Base-by-base conservation (phyloP, 2,797 vertebrate genomes). In the Garrulus glandarius region DNA sequence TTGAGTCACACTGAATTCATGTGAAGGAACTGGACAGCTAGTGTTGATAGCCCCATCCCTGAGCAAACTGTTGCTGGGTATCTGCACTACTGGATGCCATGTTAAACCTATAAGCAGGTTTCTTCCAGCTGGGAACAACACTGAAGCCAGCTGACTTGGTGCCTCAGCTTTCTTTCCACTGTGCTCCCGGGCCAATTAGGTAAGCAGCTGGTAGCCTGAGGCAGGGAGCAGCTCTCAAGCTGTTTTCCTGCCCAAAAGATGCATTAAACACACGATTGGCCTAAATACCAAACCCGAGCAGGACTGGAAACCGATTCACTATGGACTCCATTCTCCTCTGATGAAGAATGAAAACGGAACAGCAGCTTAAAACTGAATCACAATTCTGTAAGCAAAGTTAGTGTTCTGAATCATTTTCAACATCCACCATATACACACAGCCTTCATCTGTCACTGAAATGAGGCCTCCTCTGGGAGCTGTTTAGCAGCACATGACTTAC, bases 171-270 rank as follows among this genome's bases (percentile, higher is more conserved):
- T 4, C 80, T 39, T 75, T 39, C 65, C 49, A 41, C 83, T 36
- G 21, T 52, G 67, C 59, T 82, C 46, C 49, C 90, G 67, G 80
- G 90, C 61, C 79, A 63, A 37, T 92, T 44, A 78, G 65, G 26
- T 55, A 61, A 75, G 88, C 90, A 95, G 91, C 87, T 80, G 82
- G 84, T 63, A 90, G 93, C 79, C 82, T 36, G 30, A 70, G 71
- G 87, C 93, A 92, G 13, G 1, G 21, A 77, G 70, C 64, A 74
- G 55, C 70, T 86, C 83, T 60, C 93, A 87, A 86, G 92, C 80
- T 79, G 90, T 53, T 75, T 87, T 36, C 24, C 32, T 63, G 70
- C 59, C 83, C 94, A 49, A 90, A 90, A 94, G 63, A 80, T 76
- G 47, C 70, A 3, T 59, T 76, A 65, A 89, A 93, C 63, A 39